Evolutionary conservation across 2,797 vertebrate genomes (phyloP), one percentile per base, ranked within the genome.

Genomic region (Hippoglossus hippoglossus): DNA sequence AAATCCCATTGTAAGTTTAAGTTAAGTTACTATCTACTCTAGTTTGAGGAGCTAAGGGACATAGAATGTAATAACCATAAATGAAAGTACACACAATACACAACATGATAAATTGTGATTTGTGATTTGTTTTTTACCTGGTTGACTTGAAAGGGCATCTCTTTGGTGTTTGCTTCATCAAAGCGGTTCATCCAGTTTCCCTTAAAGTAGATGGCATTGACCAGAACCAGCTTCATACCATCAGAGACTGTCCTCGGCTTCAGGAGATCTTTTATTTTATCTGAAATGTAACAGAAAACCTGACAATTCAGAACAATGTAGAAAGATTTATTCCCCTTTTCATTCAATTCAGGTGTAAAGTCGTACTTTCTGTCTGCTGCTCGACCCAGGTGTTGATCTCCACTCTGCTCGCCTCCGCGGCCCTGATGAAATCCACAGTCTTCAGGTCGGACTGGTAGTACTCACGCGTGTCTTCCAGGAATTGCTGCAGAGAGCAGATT

Each of bases 181-280:
- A 98, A 99, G 36, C 90, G 89, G 18, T 91, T 92, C 86, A 86
- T 91, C 97, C 97, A 99, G 67, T 92, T 96, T 76, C 97, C 97
- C 91, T 97, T 99, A 89, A 98, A 99, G 88, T 97, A 98, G 62
- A 98, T 88, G 0, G 94, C 94, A 16, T 98, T 98, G 77, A 97
- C 95, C 54, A 99, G 87, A 55, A 96, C 95, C 72, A 98, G 71
- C 66, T 86, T 92, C 0, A 96, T 97, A n/a, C n/a, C 69, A 94
- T 91, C 0, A 55, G 0, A 53, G 80, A 97, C 24, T 0, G 94
- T 95, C 52, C 93, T 96, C 59, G 92, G 77, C 69, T 95, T 95
- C 70, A 99, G 85, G 26, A 99, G 91, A 44, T 95, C 95, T 87
- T 94, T 93, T 19, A 98, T 96, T 95, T 98, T 97, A 82, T 94